A percentile compares a stretch with the other conserved stretches of the same genome.
These are phyloP conservation scores for Pachycephus smyrnensis DNA, from an alignment of 2,888 invertebrate species.

Conservation along the genomic window DNA sequence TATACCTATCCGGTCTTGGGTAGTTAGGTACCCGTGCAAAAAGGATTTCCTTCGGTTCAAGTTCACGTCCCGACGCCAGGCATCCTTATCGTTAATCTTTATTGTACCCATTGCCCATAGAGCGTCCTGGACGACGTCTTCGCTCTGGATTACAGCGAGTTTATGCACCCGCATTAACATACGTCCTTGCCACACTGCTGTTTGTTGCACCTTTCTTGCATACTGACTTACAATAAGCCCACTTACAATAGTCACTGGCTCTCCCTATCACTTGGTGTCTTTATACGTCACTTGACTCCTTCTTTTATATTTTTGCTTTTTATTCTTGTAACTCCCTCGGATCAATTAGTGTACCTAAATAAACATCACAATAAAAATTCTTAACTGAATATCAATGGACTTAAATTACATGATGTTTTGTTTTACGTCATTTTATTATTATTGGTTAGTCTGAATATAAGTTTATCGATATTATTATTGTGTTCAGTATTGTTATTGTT, in stretches of 20 bases:
- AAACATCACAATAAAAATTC: background rate
- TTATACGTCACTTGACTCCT: background rate
- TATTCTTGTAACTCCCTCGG: background rate
- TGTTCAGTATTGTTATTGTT: background rate
- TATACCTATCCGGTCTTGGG: background rate
- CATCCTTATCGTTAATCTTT: background rate
- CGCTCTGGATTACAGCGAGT: conserved; percentile 31
- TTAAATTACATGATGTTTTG: background rate
- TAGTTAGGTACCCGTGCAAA: background rate
- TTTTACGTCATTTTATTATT: background rate
- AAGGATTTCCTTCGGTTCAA: background rate
- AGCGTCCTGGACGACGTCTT: background rate
- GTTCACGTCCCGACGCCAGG: background rate
- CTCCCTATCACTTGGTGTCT: background rate
- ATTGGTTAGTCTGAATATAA: background rate
- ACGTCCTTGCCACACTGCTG: conserved; percentile 39
- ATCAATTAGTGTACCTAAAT: background rate
- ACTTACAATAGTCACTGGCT: background rate
- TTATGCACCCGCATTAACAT: conserved; percentile 39
- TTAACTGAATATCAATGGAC: background rate
- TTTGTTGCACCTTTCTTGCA: conserved; percentile 9
- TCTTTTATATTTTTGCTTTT: background rate
- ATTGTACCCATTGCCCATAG: background rate
- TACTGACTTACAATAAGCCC: background rate
- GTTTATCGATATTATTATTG: background rate